Percentiles rank a stretch among this genome's conserved stretches.
These are phyloP conservation scores for Noctua janthina DNA, from an alignment of 2,888 invertebrate species.

Conservation along the genomic window DNA sequence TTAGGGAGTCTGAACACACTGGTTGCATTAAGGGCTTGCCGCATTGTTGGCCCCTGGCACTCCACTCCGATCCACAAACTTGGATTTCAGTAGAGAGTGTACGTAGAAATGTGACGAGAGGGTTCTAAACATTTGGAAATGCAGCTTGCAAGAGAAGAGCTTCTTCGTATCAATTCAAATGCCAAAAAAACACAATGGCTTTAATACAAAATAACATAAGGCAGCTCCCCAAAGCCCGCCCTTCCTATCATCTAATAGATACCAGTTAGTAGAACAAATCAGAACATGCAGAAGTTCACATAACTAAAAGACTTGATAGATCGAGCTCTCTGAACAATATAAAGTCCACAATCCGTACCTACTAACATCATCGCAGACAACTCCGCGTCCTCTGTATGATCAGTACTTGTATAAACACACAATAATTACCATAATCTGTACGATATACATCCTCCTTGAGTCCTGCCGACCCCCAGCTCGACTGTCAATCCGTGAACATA, in stretches of 20 bases:
- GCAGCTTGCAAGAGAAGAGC: too few species aligned
- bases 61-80: not conserved
- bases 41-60: too few species aligned
- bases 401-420: constrained; percentile 16
- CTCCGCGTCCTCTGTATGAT: constrained; percentile 9
- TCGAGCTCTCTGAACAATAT: not conserved
- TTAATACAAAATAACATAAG: not conserved
- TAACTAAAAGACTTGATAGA: not conserved
- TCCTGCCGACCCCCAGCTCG: constrained; percentile 25
- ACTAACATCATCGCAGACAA: constrained; percentile 10
- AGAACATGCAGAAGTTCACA: not conserved
- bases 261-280: not conserved
- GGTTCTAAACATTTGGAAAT: not conserved
- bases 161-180: not conserved
- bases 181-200: not conserved
- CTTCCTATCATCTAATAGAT: not conserved
- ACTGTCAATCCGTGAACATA: constrained; percentile 42
- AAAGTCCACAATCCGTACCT: not conserved
- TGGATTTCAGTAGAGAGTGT: not conserved
- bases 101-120: not conserved
- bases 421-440: constrained; percentile 43
- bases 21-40: too few species aligned
- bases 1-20: too few species aligned
- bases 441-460: constrained; percentile 23
- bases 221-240: too few species aligned